Conservation (phyloP, 2,888 invertebrate species). For the Himalopsyche anomala region DNA sequence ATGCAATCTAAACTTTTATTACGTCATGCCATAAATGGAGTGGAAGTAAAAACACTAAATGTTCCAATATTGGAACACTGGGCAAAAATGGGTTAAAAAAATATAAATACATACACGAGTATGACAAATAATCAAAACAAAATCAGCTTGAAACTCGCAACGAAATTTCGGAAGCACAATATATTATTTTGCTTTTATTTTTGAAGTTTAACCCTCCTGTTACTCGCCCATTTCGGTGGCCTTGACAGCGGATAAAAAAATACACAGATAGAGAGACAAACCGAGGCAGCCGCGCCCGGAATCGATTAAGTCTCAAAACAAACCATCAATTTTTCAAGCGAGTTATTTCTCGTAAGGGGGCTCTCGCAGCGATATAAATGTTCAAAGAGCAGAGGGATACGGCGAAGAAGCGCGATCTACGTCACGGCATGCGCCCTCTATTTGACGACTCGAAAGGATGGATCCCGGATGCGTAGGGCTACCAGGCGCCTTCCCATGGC, state of each 20-base stretch:
- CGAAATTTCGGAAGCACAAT: too few species aligned
- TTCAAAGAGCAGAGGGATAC: conserved; percentile 7
- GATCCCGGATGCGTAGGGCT: conserved; percentile 9
- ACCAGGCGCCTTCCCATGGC: conserved; percentile 1
- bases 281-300: conserved; percentile 45
- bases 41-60: background rate
- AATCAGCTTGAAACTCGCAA: too few species aligned
- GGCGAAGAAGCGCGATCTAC: conserved; percentile 1
- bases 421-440: conserved; percentile 27
- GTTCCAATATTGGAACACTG: background rate
- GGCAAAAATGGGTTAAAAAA: background rate
- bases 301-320: conserved; percentile 64
- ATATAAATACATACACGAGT: too few species aligned
- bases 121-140: too few species aligned
- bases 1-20: too few species aligned
- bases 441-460: conserved; percentile 47
- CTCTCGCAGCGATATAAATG: conserved; percentile 47
- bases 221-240: conserved; percentile 5
- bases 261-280: conserved; percentile 44
- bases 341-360: conserved; percentile 54
- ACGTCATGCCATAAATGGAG: too few species aligned
- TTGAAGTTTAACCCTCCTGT: background rate
- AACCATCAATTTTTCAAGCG: conserved; percentile 61
- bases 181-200: background rate
- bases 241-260: conserved; percentile 48